Base-by-base conservation (phyloP, 2,797 vertebrate species). In the Myoxocephalus aenaeus region DNA sequence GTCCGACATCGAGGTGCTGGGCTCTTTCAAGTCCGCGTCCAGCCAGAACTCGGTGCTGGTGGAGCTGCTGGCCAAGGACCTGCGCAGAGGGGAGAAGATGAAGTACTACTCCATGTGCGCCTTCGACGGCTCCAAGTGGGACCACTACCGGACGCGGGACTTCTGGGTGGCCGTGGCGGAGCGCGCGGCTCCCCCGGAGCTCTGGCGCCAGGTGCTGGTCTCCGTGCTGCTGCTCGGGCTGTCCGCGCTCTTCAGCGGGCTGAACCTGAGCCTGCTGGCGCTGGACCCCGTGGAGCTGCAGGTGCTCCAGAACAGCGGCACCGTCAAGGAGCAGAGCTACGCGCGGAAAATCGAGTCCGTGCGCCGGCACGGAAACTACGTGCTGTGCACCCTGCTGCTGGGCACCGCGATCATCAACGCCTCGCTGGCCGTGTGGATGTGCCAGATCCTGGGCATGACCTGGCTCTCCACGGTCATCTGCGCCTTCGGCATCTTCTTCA, bases 81-180 rank as follows among this genome's bases (percentile, higher is more conserved):
- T 98, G 87, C 96, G 97, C 4, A 95, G 96, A 70, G 97, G 96
- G 2, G 97, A 98, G 94, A 94, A 90, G 88, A 92, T 95, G 64
- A 97, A 97, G 72, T 95, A 95, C 78, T 98, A 97, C 92, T 97
- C 97, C 36, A 96, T 98, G 90, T 99, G 97, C 92, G 96, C 97
- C 13, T 97, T 97, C 88, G 97, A 98, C 77, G 97, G 97, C 25
- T 92, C 95, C 77, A 92, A 95, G 27, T 99, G 97, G 97, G 96
- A 96, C 32, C 96, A 97, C 86, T 97, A 96, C 89, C 95, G 96
- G 29, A 97, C 96, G 0, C 91, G 94, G 8, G 97, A 98, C 72
- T 98, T 97, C 92, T 96, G 96, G 94, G 95, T 96, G 56, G 95
- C 96, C 0, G 92, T 95, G 29, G 93, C 92, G 65, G 96, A 96